Evolutionary conservation across 2,797 vertebrate genomes (phyloP).

Genomic region (Ara ararauna): DNA sequence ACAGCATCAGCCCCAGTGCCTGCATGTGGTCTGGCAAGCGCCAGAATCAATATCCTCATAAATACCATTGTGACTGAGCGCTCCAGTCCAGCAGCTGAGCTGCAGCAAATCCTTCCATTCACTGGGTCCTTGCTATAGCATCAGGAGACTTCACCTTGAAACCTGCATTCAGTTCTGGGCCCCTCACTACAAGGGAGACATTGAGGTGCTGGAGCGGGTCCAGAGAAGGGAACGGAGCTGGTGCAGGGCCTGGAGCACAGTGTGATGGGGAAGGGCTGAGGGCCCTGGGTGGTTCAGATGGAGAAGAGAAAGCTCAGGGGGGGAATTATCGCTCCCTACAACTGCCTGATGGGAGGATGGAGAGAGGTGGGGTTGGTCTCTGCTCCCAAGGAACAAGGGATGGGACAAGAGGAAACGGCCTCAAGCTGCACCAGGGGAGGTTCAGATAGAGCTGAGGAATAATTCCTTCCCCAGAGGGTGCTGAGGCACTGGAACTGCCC

Average conservation of each 20-base stretch:
- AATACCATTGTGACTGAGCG: background rate
- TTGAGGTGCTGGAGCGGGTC: background rate
- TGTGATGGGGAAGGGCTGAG: too few relatives aligned
- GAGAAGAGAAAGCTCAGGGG: too few relatives aligned
- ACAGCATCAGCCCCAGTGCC: rapidly evolving
- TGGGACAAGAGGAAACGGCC: too few relatives aligned
- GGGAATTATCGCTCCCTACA: too few relatives aligned
- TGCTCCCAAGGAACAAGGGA: too few relatives aligned
- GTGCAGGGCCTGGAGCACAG: background rate
- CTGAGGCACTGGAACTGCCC: background rate
- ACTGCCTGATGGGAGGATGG: too few relatives aligned
- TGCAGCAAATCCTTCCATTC: background rate
- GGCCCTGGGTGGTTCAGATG: too few relatives aligned
- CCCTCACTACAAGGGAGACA: background rate
- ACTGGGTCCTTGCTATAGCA: background rate
- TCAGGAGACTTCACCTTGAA: background rate
- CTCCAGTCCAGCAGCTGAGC: background rate
- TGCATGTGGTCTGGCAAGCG: background rate
- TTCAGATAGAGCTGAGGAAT: too few relatives aligned
- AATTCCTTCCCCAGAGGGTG: background rate
- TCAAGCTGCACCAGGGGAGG: too few relatives aligned
- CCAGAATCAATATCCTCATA: background rate
- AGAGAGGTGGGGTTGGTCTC: too few relatives aligned
- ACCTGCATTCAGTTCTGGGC: background rate
- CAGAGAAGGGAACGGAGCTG: background rate